Conservation (phyloP, 2,113 vertebrate genomes). For the Probosciger aterrimus region DNA sequence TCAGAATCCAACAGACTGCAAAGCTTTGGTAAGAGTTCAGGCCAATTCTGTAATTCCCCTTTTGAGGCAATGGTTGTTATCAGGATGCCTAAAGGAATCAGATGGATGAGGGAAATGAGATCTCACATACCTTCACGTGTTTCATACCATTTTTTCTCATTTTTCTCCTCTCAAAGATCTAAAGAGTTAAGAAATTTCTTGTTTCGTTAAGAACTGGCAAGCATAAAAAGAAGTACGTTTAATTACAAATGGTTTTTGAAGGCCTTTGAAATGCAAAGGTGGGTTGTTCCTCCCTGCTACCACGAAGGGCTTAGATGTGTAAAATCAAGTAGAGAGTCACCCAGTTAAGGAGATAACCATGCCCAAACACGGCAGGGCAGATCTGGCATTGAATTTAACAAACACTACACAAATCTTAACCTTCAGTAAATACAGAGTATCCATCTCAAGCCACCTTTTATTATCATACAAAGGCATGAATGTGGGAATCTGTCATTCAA, state of each 20-base stretch:
- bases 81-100: conserved; percentile 82
- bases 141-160: background rate
- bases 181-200: background rate
- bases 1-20: conserved; percentile 94
- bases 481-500: background rate
- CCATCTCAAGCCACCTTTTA: background rate
- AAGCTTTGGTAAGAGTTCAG: conserved; percentile 94
- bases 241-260: background rate
- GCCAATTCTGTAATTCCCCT: conserved; percentile 96
- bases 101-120: background rate
- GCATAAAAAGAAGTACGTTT: background rate
- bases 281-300: background rate
- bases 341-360: background rate
- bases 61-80: conserved; percentile 98
- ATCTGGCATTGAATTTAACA: background rate
- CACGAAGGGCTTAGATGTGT: background rate
- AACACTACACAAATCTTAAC: background rate
- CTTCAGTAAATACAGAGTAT: background rate
- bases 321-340: background rate
- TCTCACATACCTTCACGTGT: background rate
- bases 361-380: background rate
- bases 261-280: background rate
- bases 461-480: background rate
- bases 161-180: background rate
- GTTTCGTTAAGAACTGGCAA: background rate